Evolutionary conservation across 64 coral and sea anemone species (phyloP), one percentile per base, ranked within the genome.

Genomic region (Acropora yongei): DNA sequence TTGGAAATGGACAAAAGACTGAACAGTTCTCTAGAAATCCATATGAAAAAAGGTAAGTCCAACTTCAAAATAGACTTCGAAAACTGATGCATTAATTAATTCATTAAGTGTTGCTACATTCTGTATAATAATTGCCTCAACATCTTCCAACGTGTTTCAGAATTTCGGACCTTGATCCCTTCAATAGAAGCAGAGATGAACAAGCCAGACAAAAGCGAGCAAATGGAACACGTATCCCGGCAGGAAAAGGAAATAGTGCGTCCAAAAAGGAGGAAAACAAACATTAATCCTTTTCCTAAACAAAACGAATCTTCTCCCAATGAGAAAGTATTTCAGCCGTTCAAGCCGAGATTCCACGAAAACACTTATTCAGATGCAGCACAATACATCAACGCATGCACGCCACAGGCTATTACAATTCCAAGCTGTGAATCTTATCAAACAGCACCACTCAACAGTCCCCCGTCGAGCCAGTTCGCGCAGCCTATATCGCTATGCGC

Each of bases 1-100:
- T 12, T 82, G 6, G 93, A 93, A 48, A 85, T 96, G 86, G 97
- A 98, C 43, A 87, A 88, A 41, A 90, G 82, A 11, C 80, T 98
- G 19, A 89, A 93, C 49, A 63, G 39, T 3, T 82, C 87, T 47
- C 85, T 98, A 8, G 74, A 93, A 41, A 39, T 40, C 20, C 97
- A 93, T 78, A 13, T 88, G 30, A 77, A 67, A 43, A 73, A 95
- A 93, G 94, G 97, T 98, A 41, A 42, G 81, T 83, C n/a, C 41
- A 9, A 6, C 39, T 17, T 88, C 12, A 41, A 40, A 71, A 20
- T 55, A 55, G 10, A 55, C 30, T 55, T 55, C 51, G 51, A 55
- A 55, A 55, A 4, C 30, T 30, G 30, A 30, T 30, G 30, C 0
- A 30, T 30, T 30, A 30, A 30, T 30, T 30, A 0, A 30, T 30